Percentiles rank a stretch among this genome's conserved stretches.
phyloP scores from a whole-genome alignment of 2,113 vertebrate genomes.

The Elaphurus davidianus region DNA sequence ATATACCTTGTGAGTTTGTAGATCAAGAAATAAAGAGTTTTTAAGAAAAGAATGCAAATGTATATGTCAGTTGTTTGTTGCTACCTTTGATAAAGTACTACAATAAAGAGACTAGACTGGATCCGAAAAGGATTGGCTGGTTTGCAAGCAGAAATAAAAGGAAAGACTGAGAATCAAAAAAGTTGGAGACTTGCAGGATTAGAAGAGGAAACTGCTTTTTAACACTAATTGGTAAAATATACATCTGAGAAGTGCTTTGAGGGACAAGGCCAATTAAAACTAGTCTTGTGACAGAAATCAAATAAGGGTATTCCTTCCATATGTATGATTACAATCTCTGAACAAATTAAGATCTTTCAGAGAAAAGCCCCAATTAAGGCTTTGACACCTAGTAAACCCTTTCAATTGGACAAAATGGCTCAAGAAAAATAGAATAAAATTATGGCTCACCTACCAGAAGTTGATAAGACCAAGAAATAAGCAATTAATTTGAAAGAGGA shows the following conservation, averaged over 20 bases:
- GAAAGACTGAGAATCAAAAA: background rate
- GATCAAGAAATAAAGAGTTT: conserved; percentile 9
- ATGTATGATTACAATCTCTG: conserved; percentile 12
- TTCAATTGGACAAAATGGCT: conserved; percentile 22
- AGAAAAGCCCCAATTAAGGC: conserved; percentile 34
- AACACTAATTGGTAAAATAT: conserved; percentile 50
- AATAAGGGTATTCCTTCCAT: conserved; percentile 2
- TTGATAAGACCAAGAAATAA: conserved; percentile 33
- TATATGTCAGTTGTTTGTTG: background rate
- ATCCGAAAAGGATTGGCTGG: background rate
- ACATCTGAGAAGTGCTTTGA: conserved; percentile 23
- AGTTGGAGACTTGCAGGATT: background rate
- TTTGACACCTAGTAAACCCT: conserved; percentile 22
- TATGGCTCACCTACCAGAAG: background rate
- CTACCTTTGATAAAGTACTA: background rate
- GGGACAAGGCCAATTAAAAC: conserved; percentile 49
- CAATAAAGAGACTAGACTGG: background rate
- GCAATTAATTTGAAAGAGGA: conserved; percentile 38
- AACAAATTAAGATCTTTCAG: conserved; percentile 54
- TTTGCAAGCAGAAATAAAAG: conserved; percentile 1
- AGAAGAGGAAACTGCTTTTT: conserved; percentile 17
- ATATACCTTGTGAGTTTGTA: background rate
- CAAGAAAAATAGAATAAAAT: conserved; percentile 34
- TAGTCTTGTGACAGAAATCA: conserved; percentile 22
- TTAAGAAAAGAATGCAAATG: background rate